Evolutionary conservation across 2,113 vertebrate species (phyloP), one percentile per base, ranked within the genome.

Genomic region (Coturnix japonica): DNA sequence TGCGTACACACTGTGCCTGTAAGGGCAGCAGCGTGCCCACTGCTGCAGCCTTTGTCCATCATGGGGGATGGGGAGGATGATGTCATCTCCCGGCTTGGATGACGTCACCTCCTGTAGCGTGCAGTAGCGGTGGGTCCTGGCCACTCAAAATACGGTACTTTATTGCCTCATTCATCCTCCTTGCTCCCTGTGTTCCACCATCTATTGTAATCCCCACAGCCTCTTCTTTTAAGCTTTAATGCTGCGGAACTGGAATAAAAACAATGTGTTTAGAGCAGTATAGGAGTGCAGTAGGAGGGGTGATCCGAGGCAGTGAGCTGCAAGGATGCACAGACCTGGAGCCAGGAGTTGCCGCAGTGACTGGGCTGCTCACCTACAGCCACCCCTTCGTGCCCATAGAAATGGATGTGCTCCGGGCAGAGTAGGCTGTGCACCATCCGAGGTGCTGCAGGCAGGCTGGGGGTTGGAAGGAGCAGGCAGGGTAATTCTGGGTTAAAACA

Each of bases 61-160:
- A 15, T 23, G 10, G 60, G 57, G 60, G 17, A 26, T 3, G 37
- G 35, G 16, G 7, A 19, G 25, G 25, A 19, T 63, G 60, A 63
- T 9, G 60, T 63, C 60, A 63, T 37, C 35, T 26, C 35, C 35
- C 9, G 63, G 90, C 56, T 73, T 20, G 64, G 96, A 74, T 98
- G 97, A 98, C 94, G 90, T 98, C 97, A 98, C 43, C 96, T 18
- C 41, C 75, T 46, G 64, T 47, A 89, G 16, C 89, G 87, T 73
- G 77, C 56, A 90, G 93, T 83, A 72, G 84, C 11, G 78, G 77
- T 81, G 90, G 88, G 86, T 95, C 85, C 30, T 89, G 30, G 91
- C 53, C 72, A 71, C 13, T 19, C 44, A 85, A 91, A 93, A 85
- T 35, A 28, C 1, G 15, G 46, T 37, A 9, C 35, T 73, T 59